A percentile compares a stretch with the other conserved stretches of the same genome.
phyloP scores from a whole-genome alignment of 2,888 invertebrate genomes.

The Patella caerulea region DNA sequence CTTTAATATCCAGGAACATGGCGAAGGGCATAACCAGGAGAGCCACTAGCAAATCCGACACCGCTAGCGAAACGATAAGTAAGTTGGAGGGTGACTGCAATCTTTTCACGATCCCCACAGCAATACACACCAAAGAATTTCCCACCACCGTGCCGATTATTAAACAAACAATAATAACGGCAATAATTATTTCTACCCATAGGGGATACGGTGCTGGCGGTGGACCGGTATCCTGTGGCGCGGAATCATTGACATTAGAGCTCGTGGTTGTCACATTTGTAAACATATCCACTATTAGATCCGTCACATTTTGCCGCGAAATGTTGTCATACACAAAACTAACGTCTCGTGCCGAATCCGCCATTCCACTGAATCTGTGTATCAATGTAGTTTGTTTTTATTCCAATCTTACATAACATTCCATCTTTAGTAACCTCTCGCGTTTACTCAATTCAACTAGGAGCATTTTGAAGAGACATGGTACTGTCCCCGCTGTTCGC shows the following conservation, averaged over 20 bases:
- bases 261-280: not conserved
- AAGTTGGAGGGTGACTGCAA: conserved; percentile 72
- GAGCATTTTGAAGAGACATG: not conserved
- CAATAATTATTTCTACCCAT: conserved; percentile 55
- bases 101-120: conserved; percentile 74
- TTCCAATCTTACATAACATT: not conserved
- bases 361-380: not conserved
- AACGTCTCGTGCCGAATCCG: not conserved
- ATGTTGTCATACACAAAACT: conserved; percentile 6
- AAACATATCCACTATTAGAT: not conserved
- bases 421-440: not conserved
- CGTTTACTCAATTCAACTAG: not conserved
- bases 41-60: conserved; percentile 75
- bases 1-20: conserved; percentile 68
- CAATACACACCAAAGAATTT: conserved; percentile 74
- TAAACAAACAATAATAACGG: conserved; percentile 58
- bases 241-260: not conserved
- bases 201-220: conserved; percentile 32
- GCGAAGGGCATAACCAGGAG: conserved; percentile 75
- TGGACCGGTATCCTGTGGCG: not conserved
- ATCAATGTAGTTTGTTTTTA: not conserved
- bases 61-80: conserved; percentile 73
- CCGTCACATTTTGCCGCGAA: conserved; percentile 5
- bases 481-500: not conserved
- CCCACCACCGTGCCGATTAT: conserved; percentile 74